Evolutionary conservation across 2,888 invertebrate genomes (phyloP), one percentile per base, ranked within the genome.

Genomic region (Caenorhabditis panamensis): DNA sequence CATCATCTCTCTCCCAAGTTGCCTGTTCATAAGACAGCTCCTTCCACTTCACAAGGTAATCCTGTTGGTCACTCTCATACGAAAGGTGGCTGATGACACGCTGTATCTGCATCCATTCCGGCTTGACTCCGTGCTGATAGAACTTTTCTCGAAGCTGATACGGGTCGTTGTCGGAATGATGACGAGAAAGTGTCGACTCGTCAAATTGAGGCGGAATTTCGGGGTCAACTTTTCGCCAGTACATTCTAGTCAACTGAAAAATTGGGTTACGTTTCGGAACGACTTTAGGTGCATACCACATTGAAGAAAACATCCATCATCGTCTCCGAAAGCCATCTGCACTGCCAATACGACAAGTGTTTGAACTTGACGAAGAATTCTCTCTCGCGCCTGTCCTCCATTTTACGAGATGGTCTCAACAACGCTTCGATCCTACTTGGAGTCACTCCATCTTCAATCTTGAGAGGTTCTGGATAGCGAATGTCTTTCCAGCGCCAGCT

Each of bases 291-390:
- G 9, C 71, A 26, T 54, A 85, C 85, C 63, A 72, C 63, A 18
- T 85, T 69, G 79, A 86, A 88, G 82, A 81, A 88, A 31, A 31
- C 4, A 18, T 89, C 89, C 79, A 90, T 67, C 26, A 84, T 26
- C 59, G 71, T 84, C 41, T 87, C 86, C 36, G 95, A 94, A 41
- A 98, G 94, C 98, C 99, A 99, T 85, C 94, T 94, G 91, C 97
- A 98, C 90, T 98, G 96, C 99, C 99, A 99, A 91, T 97, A 97
- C 0, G 97, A 97, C 92, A 95, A 94, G 81, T 97, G 97, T 76
- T 94, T 94, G 96, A 96, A 99, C 92, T 98, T 98, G 77, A 99
- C 95, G 91, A 98, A 98, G 92, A 96, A 98, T 92, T 99, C 97
- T 1, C 98, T 93, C 72, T 90, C 88, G 76, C 80, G 76, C 18